phyloP scores from a whole-genome alignment of 2,113 vertebrate genomes.

The Platanista minor region DNA sequence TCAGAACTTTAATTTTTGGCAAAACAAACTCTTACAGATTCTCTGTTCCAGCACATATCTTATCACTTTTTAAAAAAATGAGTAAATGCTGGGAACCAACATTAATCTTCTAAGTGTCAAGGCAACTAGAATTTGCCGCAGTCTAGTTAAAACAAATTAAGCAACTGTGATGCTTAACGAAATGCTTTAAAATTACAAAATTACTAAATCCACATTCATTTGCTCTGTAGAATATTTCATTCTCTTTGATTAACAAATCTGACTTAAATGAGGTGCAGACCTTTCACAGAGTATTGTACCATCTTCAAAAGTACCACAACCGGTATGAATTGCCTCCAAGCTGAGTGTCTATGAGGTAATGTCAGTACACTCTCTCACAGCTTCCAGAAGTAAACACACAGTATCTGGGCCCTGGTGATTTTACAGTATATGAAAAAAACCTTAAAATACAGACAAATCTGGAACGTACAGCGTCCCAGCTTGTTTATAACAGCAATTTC shows the following conservation, averaged over 20 bases:
- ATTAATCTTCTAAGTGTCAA: constrained; percentile 6
- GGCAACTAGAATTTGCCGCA: constrained; percentile 42
- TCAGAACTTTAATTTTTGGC: neutral
- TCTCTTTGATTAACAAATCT: constrained; percentile 83
- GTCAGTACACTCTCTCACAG: constrained; percentile 38
- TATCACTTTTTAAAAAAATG: neutral
- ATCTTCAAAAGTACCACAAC: constrained; percentile 64
- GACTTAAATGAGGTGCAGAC: constrained; percentile 73
- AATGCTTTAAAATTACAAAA: constrained; percentile 76
- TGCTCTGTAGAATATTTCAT: constrained; percentile 81
- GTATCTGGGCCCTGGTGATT: constrained; percentile 55
- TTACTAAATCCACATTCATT: constrained; percentile 76
- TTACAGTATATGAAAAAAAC: constrained; percentile 29
- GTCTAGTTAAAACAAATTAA: constrained; percentile 61
- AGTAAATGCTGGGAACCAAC: constrained; percentile 21
- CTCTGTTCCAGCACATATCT: neutral
- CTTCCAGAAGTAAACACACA: constrained; percentile 34
- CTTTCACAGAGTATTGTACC: constrained; percentile 51
- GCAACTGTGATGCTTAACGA: constrained; percentile 51
- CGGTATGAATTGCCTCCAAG: constrained; percentile 50
- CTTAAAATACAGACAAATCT: constrained; percentile 64
- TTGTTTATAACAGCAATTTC: constrained; percentile 82
- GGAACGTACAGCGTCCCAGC: constrained; percentile 63
- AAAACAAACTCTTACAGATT: neutral
- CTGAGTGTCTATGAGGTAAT: neutral